A percentile compares a stretch with the other conserved stretches of the same genome.
Conservation (phyloP, 2,888 invertebrate species). For the Brachypalpus laphriformis region DNA sequence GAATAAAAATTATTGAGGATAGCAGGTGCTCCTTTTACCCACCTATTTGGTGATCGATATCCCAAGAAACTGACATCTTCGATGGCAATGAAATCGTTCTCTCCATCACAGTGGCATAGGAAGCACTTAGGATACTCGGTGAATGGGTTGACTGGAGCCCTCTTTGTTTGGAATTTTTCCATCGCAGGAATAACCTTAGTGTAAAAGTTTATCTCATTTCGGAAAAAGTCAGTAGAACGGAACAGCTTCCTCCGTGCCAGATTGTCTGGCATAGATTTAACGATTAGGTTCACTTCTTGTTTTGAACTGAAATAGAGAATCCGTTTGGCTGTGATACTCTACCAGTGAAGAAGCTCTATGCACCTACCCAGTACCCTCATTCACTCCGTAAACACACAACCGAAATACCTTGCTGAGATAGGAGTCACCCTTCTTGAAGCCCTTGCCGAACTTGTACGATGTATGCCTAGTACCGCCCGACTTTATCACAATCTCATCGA, state of each 20-base stretch:
- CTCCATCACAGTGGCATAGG: slow-evolving; percentile 83
- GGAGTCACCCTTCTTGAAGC: slow-evolving; percentile 87
- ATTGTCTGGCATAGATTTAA: slow-evolving; percentile 88
- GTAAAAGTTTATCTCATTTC: slow-evolving; percentile 89
- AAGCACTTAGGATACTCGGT: slow-evolving; percentile 84
- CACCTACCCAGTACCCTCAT: slow-evolving; percentile 76
- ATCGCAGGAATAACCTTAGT: slow-evolving; percentile 80
- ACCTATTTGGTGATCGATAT: slow-evolving; percentile 83
- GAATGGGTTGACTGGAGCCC: slow-evolving; percentile 83
- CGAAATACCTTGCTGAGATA: slow-evolving; percentile 87
- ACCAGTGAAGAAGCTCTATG: background rate
- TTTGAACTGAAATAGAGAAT: slow-evolving; percentile 69
- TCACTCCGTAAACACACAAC: slow-evolving; percentile 84
- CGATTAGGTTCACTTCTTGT: slow-evolving; percentile 84
- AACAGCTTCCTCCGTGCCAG: slow-evolving; percentile 86
- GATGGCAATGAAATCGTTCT: slow-evolving; percentile 84
- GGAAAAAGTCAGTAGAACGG: slow-evolving; percentile 87
- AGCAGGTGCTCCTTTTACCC: background rate
- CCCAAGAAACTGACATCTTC: slow-evolving; percentile 84
- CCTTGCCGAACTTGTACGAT: slow-evolving; percentile 82
- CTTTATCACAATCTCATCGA: slow-evolving; percentile 81
- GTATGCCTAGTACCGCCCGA: slow-evolving; percentile 80
- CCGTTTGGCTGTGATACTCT: background rate
- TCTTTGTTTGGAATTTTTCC: slow-evolving; percentile 79
- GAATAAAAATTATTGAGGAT: background rate